Evolutionary conservation across 2,113 vertebrate genomes (phyloP).

Genomic region (Smithornis capensis): DNA sequence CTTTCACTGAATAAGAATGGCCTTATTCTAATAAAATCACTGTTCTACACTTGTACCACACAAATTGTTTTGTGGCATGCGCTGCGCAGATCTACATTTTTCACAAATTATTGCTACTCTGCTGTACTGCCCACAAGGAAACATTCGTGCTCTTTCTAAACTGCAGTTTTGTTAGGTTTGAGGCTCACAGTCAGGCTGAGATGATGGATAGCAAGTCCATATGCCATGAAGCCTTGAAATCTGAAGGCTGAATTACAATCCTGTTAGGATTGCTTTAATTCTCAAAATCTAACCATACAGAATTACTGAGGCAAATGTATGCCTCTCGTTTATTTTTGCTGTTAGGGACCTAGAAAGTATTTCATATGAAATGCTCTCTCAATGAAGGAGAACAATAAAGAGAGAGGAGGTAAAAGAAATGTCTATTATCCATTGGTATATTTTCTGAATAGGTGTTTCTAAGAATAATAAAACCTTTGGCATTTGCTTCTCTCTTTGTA

Average conservation of each 20-base stretch:
- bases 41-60: not conserved
- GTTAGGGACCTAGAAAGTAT: not conserved
- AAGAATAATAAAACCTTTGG: not conserved
- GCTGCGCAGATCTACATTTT: not conserved
- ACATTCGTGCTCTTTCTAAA: not conserved
- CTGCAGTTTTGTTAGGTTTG: not conserved
- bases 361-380: not conserved
- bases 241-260: not conserved
- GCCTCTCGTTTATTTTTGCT: not conserved
- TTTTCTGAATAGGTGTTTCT: not conserved
- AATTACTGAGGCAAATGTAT: not conserved
- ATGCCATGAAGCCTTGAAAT: conserved; percentile 20
- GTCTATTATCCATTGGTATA: not conserved
- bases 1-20: conserved; percentile 29
- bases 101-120: not conserved
- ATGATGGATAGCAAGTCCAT: not conserved
- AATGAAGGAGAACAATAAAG: not conserved
- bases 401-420: not conserved
- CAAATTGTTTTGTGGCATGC: not conserved
- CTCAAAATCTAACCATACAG: not conserved
- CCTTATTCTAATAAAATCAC: conserved; percentile 14
- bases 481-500: not conserved
- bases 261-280: not conserved
- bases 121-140: not conserved
- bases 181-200: not conserved